Evolutionary conservation across 2,113 vertebrate genomes (phyloP).

Genomic region (Halcyon senegalensis): DNA sequence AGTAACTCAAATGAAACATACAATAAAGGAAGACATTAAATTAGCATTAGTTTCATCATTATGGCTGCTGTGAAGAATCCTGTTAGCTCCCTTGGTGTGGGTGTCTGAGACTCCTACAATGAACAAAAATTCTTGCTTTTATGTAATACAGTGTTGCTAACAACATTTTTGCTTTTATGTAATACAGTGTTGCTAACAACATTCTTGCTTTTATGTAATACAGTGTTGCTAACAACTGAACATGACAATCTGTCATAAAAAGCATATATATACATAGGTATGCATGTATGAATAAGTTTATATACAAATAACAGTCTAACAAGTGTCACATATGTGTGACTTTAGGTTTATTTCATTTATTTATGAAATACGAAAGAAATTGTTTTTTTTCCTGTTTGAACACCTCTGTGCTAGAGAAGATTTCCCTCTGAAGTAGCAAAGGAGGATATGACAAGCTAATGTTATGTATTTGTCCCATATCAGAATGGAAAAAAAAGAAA

Average conservation of each 20-base stretch:
- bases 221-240: not conserved
- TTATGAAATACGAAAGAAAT: not conserved
- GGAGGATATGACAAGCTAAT: not conserved
- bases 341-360: not conserved
- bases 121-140: slow-evolving; percentile 58
- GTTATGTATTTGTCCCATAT: not conserved
- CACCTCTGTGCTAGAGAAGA: not conserved
- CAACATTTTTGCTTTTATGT: slow-evolving; percentile 21
- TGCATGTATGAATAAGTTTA: not conserved
- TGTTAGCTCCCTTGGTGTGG: slow-evolving; percentile 3
- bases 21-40: not conserved
- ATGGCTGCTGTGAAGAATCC: not conserved
- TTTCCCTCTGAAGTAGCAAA: not conserved
- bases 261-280: not conserved
- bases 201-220: slow-evolving; percentile 36
- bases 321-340: not conserved
- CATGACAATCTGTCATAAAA: not conserved
- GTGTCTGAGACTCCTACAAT: slow-evolving; percentile 58
- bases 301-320: not conserved
- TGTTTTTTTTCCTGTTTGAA: not conserved
- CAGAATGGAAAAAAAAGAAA: not conserved
- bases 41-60: not conserved
- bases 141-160: slow-evolving; percentile 30
- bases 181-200: slow-evolving; percentile 1
- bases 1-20: not conserved